Evolutionary conservation across 2,888 invertebrate genomes (phyloP), one percentile per base, ranked within the genome.

Genomic region (Odontocolon sp.): DNA sequence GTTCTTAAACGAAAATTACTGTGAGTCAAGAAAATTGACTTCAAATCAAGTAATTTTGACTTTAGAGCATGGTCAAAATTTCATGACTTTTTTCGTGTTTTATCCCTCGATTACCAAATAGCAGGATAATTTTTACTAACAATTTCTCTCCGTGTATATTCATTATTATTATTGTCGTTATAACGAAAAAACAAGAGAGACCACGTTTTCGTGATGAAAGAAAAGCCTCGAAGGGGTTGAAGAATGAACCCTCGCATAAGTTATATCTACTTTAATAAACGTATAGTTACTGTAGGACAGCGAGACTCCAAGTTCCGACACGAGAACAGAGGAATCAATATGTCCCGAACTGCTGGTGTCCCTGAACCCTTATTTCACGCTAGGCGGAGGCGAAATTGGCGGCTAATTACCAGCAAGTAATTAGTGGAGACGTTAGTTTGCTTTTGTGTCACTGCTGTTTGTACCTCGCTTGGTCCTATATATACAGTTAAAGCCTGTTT

Each of bases 361-460:
- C 67, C 80, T 73, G 72, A 76, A 72, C 74, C 84, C 82, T 83
- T 81, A 84, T 85, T 86, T 85, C 83, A 84, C 82, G 84, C 83
- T 84, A 78, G 70, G 72, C 80, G 72, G 75, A 78, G 78, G 63
- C 81, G 80, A 83, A 83, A 85, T 84, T 82, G 82, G 73, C 80
- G 82, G 81, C 82, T 85, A 85, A 85, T 84, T 85, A 84, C 82
- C 77, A 81, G 77, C 78, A 61, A 83, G 83, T 84, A 85, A 86
- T 85, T 83, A 85, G 83, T 82, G 77, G 81, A 82, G 82, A 84
- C 78, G 85, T 81, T 84, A 81, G 83, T 84, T 84, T 83, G 83
- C 83, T 85, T 83, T 84, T 82, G 85, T 81, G 82, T 82, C 81
- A 81, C 75, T 66, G 57, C 57, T 42, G 26, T 54, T 21, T 57